phyloP scores from a whole-genome alignment of 2,888 invertebrate species.

The Pachycephus smyrnensis region DNA sequence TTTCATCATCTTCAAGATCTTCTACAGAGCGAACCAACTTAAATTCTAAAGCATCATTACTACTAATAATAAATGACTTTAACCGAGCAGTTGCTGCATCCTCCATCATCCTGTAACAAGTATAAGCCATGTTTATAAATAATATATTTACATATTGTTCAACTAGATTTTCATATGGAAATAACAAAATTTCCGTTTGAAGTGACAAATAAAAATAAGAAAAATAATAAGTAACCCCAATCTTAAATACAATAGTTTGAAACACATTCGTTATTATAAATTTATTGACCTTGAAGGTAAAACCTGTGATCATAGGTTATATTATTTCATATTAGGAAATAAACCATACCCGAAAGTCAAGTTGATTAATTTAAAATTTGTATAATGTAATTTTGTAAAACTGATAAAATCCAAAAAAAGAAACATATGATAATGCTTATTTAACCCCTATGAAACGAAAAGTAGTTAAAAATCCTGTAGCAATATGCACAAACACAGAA shows the following conservation, averaged over 20 bases:
- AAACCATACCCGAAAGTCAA: not conserved
- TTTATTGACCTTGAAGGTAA: not conserved
- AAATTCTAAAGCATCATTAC: slow-evolving; percentile 68
- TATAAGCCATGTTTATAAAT: not conserved
- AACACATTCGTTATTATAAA: not conserved
- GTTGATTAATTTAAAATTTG: not conserved
- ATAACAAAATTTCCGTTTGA: not conserved
- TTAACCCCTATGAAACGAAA: not conserved
- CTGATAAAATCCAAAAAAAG: not conserved
- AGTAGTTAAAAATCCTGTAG: not conserved
- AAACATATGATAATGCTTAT: not conserved
- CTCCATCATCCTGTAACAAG: slow-evolving; percentile 51
- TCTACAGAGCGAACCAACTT: slow-evolving; percentile 72
- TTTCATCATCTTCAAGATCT: slow-evolving; percentile 76
- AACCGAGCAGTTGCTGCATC: slow-evolving; percentile 51
- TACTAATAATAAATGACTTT: slow-evolving; percentile 64
- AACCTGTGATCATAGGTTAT: not conserved
- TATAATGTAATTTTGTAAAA: not conserved
- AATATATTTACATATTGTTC: not conserved
- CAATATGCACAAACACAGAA: not conserved
- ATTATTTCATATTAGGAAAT: not conserved
- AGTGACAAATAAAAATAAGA: not conserved
- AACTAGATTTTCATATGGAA: not conserved
- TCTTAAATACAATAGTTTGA: not conserved
- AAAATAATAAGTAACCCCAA: not conserved